Evolutionary conservation across 2,113 vertebrate genomes (phyloP), one percentile per base, ranked within the genome.

Genomic region (Sceloporus undulatus): DNA sequence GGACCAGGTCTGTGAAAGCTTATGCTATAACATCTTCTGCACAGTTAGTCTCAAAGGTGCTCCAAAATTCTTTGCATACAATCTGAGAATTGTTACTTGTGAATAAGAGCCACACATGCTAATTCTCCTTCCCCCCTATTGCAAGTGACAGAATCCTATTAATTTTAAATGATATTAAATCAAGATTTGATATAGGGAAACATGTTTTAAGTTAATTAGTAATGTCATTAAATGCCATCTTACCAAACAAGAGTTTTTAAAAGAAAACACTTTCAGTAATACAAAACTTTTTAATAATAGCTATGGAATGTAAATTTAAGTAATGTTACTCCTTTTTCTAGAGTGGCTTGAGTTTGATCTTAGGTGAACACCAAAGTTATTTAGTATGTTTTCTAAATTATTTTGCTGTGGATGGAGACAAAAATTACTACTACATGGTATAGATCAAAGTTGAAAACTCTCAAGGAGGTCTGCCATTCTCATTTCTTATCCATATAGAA

Each of bases 401-500:
- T 92, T 96, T 91, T 93, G 85, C 86, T 94, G 86, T 95, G 96
- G 73, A 92, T 92, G 92, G 94, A 95, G 85, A 90, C 77, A 94
- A 92, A 95, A 93, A 92, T 89, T 90, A 88, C 80, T 93, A 88
- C 89, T 95, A 21, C 79, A 40, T 89, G 90, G 88, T 94, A 84
- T 91, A 96, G 94, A 92, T 95, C 96, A 93, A 88, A 92, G 87
- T 87, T 93, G 91, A 95, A 91, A 95, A 94, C 93, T 93, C 92
- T 91, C 88, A 86, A 87, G 92, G 94, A 93, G 90, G 81, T 96
- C 94, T 94, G 91, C 93, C 96, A 96, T 97, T 97, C 97, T 97
- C 97, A 96, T 97, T 97, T 97, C 97, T 97, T 97, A 97, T 94
- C 96, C 97, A 96, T 97, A 96, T 96, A 96, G 96, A 97, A 96